phyloP scores from a whole-genome alignment of 2,113 vertebrate genomes.

The Syngnathus floridae region DNA sequence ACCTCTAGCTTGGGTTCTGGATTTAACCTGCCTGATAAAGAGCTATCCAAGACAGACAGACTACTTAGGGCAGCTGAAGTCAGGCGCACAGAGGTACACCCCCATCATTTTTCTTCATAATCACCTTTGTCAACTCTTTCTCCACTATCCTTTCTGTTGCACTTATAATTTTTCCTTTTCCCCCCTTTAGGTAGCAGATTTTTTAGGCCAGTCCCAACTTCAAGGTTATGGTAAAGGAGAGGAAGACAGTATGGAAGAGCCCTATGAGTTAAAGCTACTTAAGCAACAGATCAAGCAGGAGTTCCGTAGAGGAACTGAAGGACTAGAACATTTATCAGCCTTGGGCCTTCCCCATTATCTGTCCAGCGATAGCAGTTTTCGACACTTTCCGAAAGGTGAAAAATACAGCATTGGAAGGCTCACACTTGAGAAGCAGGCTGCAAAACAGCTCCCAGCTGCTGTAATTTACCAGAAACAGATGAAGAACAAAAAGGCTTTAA shows the following conservation, averaged over 20 bases:
- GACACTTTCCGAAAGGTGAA: slow-evolving; percentile 93
- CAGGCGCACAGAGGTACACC: slow-evolving; percentile 82
- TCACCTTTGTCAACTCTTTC: neutral
- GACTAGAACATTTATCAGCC: slow-evolving; percentile 85
- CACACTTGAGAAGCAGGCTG: slow-evolving; percentile 96
- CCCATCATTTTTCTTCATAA: neutral
- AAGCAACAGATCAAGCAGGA: slow-evolving; percentile 99
- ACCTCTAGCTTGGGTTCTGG: slow-evolving; percentile 76
- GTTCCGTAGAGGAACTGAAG: slow-evolving; percentile 89
- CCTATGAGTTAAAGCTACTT: slow-evolving; percentile 93
- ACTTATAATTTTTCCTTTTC: slow-evolving; percentile 9
- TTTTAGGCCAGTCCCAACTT: slow-evolving; percentile 76
- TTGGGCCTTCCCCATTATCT: slow-evolving; percentile 88
- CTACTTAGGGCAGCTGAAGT: slow-evolving; percentile 83
- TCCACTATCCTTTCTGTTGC: neutral
- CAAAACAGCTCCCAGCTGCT: slow-evolving; percentile 93
- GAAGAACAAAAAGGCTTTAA: slow-evolving; percentile 89
- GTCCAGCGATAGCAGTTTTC: slow-evolving; percentile 82
- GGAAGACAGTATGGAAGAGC: slow-evolving; percentile 96
- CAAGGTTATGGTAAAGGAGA: slow-evolving; percentile 90
- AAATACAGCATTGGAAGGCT: slow-evolving; percentile 97
- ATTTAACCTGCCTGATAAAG: slow-evolving; percentile 91
- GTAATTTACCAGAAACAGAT: slow-evolving; percentile 95
- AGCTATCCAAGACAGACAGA: slow-evolving; percentile 87
- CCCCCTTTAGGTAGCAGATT: slow-evolving; percentile 71